phyloP scores from a whole-genome alignment of 2,797 vertebrate genomes.

The Onychomys arenicola region DNA sequence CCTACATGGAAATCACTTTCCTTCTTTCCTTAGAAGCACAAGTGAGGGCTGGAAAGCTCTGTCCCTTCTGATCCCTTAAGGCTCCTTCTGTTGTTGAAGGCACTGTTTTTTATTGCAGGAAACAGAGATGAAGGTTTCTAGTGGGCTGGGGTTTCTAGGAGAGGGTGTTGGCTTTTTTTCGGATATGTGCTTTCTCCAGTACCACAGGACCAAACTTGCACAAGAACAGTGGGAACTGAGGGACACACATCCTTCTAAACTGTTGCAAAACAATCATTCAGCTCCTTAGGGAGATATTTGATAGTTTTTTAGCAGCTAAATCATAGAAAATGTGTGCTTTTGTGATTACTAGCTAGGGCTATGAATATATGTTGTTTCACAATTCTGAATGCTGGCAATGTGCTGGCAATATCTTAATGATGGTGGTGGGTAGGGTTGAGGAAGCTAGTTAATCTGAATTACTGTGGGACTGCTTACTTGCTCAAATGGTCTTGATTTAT shows the following conservation, averaged over 20 bases:
- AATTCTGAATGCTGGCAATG: slow-evolving; percentile 57
- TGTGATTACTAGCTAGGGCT: neutral
- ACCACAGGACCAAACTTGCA: neutral
- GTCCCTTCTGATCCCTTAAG: neutral
- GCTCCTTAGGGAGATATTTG: neutral
- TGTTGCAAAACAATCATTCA: neutral
- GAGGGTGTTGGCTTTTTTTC: neutral
- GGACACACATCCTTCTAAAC: neutral
- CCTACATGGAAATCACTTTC: neutral
- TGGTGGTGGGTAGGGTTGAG: neutral
- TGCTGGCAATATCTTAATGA: slow-evolving; percentile 35
- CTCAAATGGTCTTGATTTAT: slow-evolving; percentile 56
- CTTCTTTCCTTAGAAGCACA: neutral
- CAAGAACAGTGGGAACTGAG: neutral
- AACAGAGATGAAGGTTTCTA: neutral
- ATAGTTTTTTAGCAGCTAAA: neutral
- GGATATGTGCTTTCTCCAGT: neutral
- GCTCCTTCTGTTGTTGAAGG: neutral
- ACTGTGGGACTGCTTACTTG: slow-evolving; percentile 38
- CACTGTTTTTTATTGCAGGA: neutral
- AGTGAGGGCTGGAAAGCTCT: neutral
- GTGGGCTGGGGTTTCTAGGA: neutral
- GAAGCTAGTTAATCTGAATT: slow-evolving; percentile 41
- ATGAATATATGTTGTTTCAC: slow-evolving; percentile 57
- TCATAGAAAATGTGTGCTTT: neutral